Conservation (phyloP, 1,140 invertebrate species). For the Linepithema humile region DNA sequence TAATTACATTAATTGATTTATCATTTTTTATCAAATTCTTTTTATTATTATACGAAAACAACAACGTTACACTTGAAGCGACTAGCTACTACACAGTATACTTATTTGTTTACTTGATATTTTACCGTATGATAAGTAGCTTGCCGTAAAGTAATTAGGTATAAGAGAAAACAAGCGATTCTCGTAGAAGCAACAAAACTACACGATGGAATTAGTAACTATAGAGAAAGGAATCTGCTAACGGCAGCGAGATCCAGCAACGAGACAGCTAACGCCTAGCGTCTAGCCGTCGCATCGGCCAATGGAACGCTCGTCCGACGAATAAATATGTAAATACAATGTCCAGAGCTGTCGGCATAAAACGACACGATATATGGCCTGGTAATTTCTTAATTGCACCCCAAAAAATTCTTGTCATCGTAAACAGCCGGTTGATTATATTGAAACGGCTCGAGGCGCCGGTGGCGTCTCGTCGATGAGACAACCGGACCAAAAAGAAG, state of each 20-base stretch:
- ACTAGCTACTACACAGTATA: neutral
- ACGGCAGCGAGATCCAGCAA: constrained; percentile 27
- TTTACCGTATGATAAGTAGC: neutral
- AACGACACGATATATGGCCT: constrained; percentile 82
- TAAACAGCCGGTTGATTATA: constrained; percentile 81
- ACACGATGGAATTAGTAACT: constrained; percentile 58
- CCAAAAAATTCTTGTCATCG: constrained; percentile 83
- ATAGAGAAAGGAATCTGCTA: constrained; percentile 46
- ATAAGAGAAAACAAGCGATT: neutral
- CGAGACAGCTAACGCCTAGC: constrained; percentile 47
- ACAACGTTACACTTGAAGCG: neutral
- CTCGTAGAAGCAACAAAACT: constrained; percentile 29
- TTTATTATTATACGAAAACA: neutral
- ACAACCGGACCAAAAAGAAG: constrained; percentile 25
- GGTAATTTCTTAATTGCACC: constrained; percentile 84
- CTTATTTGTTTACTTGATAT: neutral
- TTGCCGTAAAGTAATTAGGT: neutral
- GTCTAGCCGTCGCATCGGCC: constrained; percentile 63
- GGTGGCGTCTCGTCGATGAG: constrained; percentile 56
- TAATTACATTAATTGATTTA: neutral
- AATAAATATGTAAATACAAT: constrained; percentile 80
- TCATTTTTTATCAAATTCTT: neutral
- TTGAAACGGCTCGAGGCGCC: constrained; percentile 74
- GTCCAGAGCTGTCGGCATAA: constrained; percentile 76
- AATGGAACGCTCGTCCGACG: constrained; percentile 48